Percentiles rank a stretch among this genome's conserved stretches.
These are phyloP conservation scores for Crocodylus rhombifer DNA, from an alignment of 2,797 vertebrate genomes.

Conservation along the genomic window DNA sequence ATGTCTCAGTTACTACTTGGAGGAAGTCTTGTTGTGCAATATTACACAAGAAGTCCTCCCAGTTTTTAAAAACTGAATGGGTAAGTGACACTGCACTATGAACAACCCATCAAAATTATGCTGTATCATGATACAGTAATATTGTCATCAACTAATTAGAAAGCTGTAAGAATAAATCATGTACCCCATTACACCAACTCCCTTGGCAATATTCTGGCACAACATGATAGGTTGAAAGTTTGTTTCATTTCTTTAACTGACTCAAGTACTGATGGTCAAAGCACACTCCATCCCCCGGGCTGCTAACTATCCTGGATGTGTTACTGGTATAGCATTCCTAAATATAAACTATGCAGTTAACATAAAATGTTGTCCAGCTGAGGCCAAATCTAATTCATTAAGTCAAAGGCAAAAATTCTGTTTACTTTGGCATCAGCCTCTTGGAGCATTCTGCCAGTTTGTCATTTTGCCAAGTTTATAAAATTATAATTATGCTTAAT, in stretches of 20 bases:
- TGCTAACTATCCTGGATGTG: background rate
- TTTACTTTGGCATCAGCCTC: background rate
- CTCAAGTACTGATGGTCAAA: background rate
- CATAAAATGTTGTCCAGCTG: background rate
- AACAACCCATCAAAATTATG: background rate
- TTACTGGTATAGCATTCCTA: background rate
- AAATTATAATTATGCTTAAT: background rate
- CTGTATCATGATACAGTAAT: background rate
- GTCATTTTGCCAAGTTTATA: background rate
- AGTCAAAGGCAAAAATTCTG: background rate
- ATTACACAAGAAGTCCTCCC: background rate
- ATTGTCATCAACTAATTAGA: background rate
- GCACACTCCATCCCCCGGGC: background rate
- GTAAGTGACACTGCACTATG: background rate
- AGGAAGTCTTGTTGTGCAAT: background rate
- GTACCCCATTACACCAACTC: background rate
- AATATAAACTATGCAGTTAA: background rate
- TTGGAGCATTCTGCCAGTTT: background rate
- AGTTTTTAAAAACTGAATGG: background rate
- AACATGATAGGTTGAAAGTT: background rate
- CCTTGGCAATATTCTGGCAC: background rate
- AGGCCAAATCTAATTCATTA: background rate
- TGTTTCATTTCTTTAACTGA: background rate
- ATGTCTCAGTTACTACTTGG: background rate
- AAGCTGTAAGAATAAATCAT: background rate